Conservation (phyloP, 2,888 invertebrate genomes). For the Ommatoiulus sabulosus region DNA sequence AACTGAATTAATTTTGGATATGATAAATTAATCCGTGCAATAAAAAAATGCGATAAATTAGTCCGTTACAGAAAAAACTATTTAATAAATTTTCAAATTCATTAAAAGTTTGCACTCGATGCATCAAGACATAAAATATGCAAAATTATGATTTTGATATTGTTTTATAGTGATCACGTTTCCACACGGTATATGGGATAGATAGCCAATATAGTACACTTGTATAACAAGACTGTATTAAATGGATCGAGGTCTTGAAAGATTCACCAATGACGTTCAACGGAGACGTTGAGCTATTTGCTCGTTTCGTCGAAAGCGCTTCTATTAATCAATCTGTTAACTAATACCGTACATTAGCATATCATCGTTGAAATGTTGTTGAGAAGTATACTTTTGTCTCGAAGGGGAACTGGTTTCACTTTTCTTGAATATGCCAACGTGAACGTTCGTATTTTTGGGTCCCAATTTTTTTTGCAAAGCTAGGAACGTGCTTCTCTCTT, state of each 20-base stretch:
- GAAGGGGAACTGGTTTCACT: background rate
- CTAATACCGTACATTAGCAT: slow-evolving; percentile 15
- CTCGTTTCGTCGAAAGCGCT: background rate
- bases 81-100: too few relatives aligned
- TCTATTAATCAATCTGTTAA: slow-evolving; percentile 45
- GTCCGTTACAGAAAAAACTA: too few relatives aligned
- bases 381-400: slow-evolving; percentile 17
- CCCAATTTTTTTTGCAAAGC: slow-evolving; percentile 8
- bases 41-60: background rate
- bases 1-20: background rate
- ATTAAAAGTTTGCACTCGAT: background rate
- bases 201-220: too few relatives aligned
- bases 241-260: background rate
- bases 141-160: too few relatives aligned
- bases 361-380: slow-evolving; percentile 39
- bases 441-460: slow-evolving; percentile 14
- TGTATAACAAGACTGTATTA: background rate
- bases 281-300: background rate
- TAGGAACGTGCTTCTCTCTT: slow-evolving; percentile 38
- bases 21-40: background rate
- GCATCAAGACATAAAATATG: background rate
- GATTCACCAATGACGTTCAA: background rate
- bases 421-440: background rate
- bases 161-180: too few relatives aligned
- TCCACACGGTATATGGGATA: too few relatives aligned